Base-by-base conservation (phyloP, 2,888 invertebrate genomes). In the Aleiodes leptofemur region DNA sequence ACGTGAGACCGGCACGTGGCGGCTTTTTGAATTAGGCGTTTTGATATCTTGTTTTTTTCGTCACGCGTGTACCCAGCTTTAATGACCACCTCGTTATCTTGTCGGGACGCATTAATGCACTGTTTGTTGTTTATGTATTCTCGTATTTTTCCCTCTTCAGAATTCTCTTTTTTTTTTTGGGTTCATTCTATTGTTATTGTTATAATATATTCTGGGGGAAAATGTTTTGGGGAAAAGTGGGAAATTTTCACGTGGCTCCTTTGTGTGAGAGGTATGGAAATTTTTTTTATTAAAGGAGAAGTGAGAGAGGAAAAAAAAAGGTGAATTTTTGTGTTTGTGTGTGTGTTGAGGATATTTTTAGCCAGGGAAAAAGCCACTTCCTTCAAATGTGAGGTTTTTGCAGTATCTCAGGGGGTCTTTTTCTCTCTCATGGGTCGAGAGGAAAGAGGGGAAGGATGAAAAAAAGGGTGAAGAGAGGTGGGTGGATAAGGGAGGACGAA, bases 401-500 rank as follows among this genome's bases (percentile, higher is more conserved):
- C 43, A 43, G 43, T 43, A 43, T 43, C 43, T 43, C 43, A 43
- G 43, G 43, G 43, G 43, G 43, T 48, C 48, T 16, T 23, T 23
- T 23, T 23, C 64, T 13, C 34, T 29, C 43, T 71, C 69, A 48
- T 43, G 77, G 48, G 61, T 43, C 14, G 9, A 38, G 66, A 72
- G 70, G n/a, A n/a, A n/a, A n/a, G n/a, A n/a, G n/a, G n/a, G n/a
- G n/a, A n/a, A n/a, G n/a, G 55, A 73, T 59, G 66, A 68, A 59
- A 43, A 43, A 57, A 57, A 70, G 69, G 56, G 69, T 59, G 61
- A 70, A 69, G 55, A 55, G 72, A 77, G 61, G 29, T 50, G 66
- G 69, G 77, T 73, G 77, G 74, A 59, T 70, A 70, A 76, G 77
- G 77, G 66, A 71, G 73, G 51, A 50, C 50, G 79, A 76, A 80